Evolutionary conservation across 2,888 invertebrate genomes (phyloP), one percentile per base, ranked within the genome.

Genomic region (Agonopterix alstromeriana): DNA sequence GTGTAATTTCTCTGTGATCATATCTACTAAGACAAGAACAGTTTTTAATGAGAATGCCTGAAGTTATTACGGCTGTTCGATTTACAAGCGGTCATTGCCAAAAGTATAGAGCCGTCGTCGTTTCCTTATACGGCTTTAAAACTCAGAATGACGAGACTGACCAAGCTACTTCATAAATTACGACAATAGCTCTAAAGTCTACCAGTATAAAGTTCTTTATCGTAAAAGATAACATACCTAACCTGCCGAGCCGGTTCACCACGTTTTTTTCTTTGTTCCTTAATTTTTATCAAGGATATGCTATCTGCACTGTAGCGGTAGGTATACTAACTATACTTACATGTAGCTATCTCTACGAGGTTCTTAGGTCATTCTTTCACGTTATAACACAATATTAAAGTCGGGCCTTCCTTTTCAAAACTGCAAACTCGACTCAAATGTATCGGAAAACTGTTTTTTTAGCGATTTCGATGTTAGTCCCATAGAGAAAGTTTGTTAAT

Each of bases 41-140:
- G n/a, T 38, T 10, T 38, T 38, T 4, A n/a, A 10, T 38, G 38
- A 38, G 2, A 38, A 38, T 10, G 10, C 10, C 38, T 38, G 2
- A 38, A 54, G 56, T 60, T 52, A 64, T 64, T 65, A 65, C 64
- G 68, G 65, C 69, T 69, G 71, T 75, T 70, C 62, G 63, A 73
- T 74, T 65, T 62, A 61, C 65, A 74, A 75, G 77, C 77, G 81
- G 83, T 82, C 83, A 82, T 82, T 84, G 80, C 82, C 87, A 83
- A 88, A 87, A 84, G 73, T 67, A 71, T 73, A 67, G 81, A 75
- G 76, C 75, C 63, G 86, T 73, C 70, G 69, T 80, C 70, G 69
- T 80, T 77, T 76, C 87, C 87, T 77, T 83, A 76, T 82, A 82
- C 70, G 85, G 86, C 58, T 63, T 73, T 78, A 82, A 83, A 79